Base-by-base conservation (phyloP, 2,888 invertebrate species). In the Eilema depressum region DNA sequence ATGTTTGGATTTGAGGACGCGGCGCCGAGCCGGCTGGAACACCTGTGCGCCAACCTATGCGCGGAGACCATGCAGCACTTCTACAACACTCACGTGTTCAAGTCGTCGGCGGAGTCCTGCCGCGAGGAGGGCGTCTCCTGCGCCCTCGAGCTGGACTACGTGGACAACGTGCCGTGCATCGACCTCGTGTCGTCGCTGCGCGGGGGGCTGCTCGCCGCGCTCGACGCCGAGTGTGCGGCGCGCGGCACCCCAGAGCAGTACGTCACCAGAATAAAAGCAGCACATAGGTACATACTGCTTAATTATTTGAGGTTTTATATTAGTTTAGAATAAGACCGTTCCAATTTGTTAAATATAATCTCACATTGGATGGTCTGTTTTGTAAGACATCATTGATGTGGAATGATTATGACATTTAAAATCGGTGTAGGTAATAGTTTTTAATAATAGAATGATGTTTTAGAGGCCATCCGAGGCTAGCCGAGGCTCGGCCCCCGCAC, bases 1-100 rank as follows among this genome's bases (percentile, higher is more conserved):
- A 98, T 99, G 98, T 99, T 99, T 93, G 99, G 99, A 8, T 99
- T 99, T 93, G 99, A 99, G 95, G 98, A 98, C 89, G 98, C 98
- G 41, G 97, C 98, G 92, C 98, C 98, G 1, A 97, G 98, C 84
- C 98, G 98, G 81, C 95, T 99, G 82, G 99, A 99, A 91, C 99
- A 99, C 90, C 95, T 99, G 73, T 99, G 99, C 94, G 98, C 98
- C 85, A 99, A 99, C 94, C 95, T 99, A 75, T 99, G 99, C 93
- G 98, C 99, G 0, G 99, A 99, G 95, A 99, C 99, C 47, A 98
- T 99, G 98, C 99, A 99, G 91, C 99, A 99, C 92, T 99, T 99
- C 92, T 99, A 99, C 96, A 99, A 99, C 93, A 99, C 99, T 68
- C 99, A 99, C 93, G 98, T 99, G 83, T 99, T 99, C 94, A 99